phyloP scores from a whole-genome alignment of 2,113 vertebrate species.

The Amphilophus citrinellus region DNA sequence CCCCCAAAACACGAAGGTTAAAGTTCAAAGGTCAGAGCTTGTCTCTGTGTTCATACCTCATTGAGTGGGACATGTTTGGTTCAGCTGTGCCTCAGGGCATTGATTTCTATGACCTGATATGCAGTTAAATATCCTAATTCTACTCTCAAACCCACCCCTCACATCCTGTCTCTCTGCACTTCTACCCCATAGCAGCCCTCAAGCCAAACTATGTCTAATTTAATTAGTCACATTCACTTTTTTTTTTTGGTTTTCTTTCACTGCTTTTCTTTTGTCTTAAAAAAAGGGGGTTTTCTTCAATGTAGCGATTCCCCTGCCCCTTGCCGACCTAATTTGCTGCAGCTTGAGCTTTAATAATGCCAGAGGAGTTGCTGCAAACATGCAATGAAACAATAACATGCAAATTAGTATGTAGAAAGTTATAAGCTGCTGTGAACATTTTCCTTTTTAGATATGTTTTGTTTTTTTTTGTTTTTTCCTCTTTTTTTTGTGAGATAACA shows the following conservation, averaged over 20 bases:
- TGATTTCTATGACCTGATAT: slow-evolving; percentile 67
- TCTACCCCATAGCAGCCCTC: slow-evolving; percentile 34
- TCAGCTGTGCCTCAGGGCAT: slow-evolving; percentile 60
- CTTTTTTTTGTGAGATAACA: neutral
- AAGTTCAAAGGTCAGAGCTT: slow-evolving; percentile 62
- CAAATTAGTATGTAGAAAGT: slow-evolving; percentile 26
- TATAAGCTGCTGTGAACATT: slow-evolving; percentile 15
- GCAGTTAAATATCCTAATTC: slow-evolving; percentile 62
- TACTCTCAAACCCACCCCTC: slow-evolving; percentile 30
- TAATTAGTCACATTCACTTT: slow-evolving; percentile 59
- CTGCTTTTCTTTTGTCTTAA: slow-evolving; percentile 35
- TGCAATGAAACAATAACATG: slow-evolving; percentile 31
- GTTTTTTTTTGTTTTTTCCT: neutral
- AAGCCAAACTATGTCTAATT: slow-evolving; percentile 58
- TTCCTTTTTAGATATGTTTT: slow-evolving; percentile 13
- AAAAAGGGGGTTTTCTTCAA: slow-evolving; percentile 15
- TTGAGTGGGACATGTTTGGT: slow-evolving; percentile 69
- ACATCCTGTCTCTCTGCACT: slow-evolving; percentile 49
- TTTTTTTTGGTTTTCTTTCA: slow-evolving; percentile 23
- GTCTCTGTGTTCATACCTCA: slow-evolving; percentile 60
- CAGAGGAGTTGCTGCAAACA: slow-evolving; percentile 21
- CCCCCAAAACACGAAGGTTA: slow-evolving; percentile 45
- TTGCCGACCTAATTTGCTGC: slow-evolving; percentile 45
- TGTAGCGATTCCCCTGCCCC: slow-evolving; percentile 27
- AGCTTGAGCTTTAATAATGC: slow-evolving; percentile 43